These are phyloP conservation scores for Xenopus laevis DNA, from an alignment of 2,113 vertebrate genomes.

Conservation along the genomic window DNA sequence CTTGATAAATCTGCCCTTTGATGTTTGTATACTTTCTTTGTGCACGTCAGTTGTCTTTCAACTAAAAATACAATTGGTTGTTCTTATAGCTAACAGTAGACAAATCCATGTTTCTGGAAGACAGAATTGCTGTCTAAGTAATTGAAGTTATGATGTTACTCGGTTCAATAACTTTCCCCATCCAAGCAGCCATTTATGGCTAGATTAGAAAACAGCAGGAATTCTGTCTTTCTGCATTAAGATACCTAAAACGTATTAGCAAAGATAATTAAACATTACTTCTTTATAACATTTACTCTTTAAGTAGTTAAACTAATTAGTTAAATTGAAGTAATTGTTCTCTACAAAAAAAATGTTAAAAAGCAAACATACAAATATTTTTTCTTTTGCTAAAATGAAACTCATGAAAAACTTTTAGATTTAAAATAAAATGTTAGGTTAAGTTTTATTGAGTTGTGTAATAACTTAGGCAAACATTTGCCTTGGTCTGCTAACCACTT, in stretches of 20 bases:
- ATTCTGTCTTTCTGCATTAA: slow-evolving; percentile 38
- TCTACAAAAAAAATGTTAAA: slow-evolving; percentile 1
- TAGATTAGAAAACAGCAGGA: slow-evolving; percentile 41
- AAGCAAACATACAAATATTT: background rate
- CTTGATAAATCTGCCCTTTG: no score
- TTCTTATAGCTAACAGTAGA: background rate
- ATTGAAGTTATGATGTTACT: slow-evolving; percentile 43
- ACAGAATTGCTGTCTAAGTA: slow-evolving; percentile 38
- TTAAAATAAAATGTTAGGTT: no score
- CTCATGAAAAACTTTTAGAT: no score
- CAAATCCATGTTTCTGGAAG: slow-evolving; percentile 11
- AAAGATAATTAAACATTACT: slow-evolving; percentile 46
- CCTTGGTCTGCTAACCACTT: background rate
- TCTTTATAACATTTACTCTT: slow-evolving; percentile 37
- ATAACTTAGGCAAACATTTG: no score
- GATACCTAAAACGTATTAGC: slow-evolving; percentile 43
- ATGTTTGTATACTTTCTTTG: no score
- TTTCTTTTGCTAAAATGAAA: no score
- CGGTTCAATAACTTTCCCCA: slow-evolving; percentile 40
- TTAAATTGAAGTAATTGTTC: slow-evolving; percentile 44
- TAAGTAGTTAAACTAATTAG: slow-evolving; percentile 43
- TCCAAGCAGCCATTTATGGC: slow-evolving; percentile 38
- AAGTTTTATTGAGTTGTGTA: no score
- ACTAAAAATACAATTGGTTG: background rate
- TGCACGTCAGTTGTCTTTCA: no score